Evolutionary conservation across 2,113 vertebrate species (phyloP), one percentile per base, ranked within the genome.

Genomic region (Romanogobio albipinnatus): DNA sequence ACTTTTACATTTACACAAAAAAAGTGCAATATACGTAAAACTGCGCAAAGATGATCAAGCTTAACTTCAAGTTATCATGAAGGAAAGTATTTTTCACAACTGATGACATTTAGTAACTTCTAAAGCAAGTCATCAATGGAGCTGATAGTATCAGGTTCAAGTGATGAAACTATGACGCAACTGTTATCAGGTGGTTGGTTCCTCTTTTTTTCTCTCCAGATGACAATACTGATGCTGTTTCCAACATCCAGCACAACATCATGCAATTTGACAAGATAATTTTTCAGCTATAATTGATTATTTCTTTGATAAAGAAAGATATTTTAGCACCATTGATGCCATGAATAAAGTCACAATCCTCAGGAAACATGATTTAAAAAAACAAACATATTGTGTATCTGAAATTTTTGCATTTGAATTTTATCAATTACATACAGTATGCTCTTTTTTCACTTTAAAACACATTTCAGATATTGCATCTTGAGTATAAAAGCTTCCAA

Each of bases 71-170:
- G 73, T 51, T 9, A 56, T 53, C 14, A 22, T 11, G 47, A 74
- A 74, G 45, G 45, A 45, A 51, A 76, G 74, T 76, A 43, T 3
- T 70, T 49, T 36, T 24, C 53, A 8, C 43, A 73, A 47, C 22
- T 24, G 22, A n/a, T 10, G 22, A 36, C 15, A 14, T 78, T 78
- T 78, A 43, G 56, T 24, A 78, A 78, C 29, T 7, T 78, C 13
- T 61, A 24, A n/a, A 39, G 76, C 29, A 77, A 77, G 76, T 77
- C 53, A 77, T 43, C 53, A 77, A 43, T 59, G 10, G 11, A 36
- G 11, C 76, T 59, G 33, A 59, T 78, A 78, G 29, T n/a, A 59
- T 78, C 56, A 78, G 56, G 11, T 61, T 43, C 76, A 78, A n/a
- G 33, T 59, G 76, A n/a, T 15, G 53, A 39, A 59, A 58, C 33